These are phyloP conservation scores for Acrossocheilus wenchowensis DNA, from an alignment of 2,797 vertebrate species.

Conservation along the genomic window DNA sequence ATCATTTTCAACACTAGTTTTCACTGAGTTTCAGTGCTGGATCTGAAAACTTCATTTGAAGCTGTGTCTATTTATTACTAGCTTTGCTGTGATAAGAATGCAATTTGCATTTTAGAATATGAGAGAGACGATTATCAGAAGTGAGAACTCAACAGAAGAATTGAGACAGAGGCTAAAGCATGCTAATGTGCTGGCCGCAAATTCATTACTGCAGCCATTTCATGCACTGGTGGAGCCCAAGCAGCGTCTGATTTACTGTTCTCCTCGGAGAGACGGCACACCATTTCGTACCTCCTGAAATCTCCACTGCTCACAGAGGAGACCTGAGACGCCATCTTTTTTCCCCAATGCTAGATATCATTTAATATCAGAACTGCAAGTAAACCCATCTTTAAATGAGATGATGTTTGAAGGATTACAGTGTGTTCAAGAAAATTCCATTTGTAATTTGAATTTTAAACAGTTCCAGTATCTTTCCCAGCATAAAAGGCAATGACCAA, in stretches of 20 bases:
- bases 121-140: constrained; percentile 46
- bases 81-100: constrained; percentile 27
- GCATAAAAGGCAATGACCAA: background rate
- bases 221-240: constrained; percentile 57
- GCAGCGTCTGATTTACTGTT: constrained; percentile 49
- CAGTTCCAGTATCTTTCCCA: background rate
- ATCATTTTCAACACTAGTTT: background rate
- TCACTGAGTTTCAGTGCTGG: background rate
- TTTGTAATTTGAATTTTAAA: constrained; percentile 58
- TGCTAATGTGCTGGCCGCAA: constrained; percentile 53
- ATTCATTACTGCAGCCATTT: constrained; percentile 59
- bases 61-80: constrained; percentile 18
- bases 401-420: constrained; percentile 12
- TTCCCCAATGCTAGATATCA: background rate
- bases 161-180: constrained; percentile 37
- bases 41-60: constrained; percentile 3
- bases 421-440: constrained; percentile 11
- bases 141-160: constrained; percentile 47
- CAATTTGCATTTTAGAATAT: constrained; percentile 49
- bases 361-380: background rate
- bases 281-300: background rate
- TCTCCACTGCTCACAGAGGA: background rate
- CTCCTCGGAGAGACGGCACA: background rate
- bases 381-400: constrained; percentile 1
- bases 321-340: constrained; percentile 30